Evolutionary conservation across 1,140 invertebrate genomes (phyloP).

Genomic region (Physella acuta): DNA sequence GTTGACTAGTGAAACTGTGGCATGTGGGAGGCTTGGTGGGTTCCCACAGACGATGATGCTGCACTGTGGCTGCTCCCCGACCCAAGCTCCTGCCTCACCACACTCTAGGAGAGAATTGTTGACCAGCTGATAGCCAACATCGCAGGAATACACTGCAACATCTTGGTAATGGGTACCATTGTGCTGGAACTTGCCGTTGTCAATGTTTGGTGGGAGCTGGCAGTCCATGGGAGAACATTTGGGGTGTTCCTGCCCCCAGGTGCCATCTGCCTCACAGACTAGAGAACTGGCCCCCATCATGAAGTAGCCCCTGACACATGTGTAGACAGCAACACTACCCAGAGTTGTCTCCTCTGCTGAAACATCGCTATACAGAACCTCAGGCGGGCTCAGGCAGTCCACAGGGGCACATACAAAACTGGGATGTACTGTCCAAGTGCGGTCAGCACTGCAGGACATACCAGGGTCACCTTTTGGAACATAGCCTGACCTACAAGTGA

Average conservation of each 20-base stretch:
- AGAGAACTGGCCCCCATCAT: constrained; percentile 28
- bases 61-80: constrained; percentile 34
- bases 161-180: constrained; percentile 3
- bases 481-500: constrained; percentile 60
- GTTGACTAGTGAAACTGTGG: not conserved
- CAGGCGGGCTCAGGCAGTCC: constrained; percentile 81
- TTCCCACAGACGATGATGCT: constrained; percentile 30
- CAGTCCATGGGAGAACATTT: constrained; percentile 33
- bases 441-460: constrained; percentile 32
- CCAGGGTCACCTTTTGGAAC: constrained; percentile 31
- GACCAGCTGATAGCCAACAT: constrained; percentile 30
- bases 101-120: constrained; percentile 27
- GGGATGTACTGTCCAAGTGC: constrained; percentile 33
- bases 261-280: constrained; percentile 34
- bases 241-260: constrained; percentile 37
- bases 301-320: constrained; percentile 40
- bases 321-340: constrained; percentile 53
- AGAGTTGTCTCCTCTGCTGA: constrained; percentile 74
- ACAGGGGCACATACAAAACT: constrained; percentile 67
- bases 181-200: not conserved
- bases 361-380: constrained; percentile 72
- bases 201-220: constrained; percentile 15
- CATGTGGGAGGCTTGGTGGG: constrained; percentile 22
- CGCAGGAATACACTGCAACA: constrained; percentile 20
- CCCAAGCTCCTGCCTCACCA: constrained; percentile 37